Base-by-base conservation (phyloP, 2,797 vertebrate genomes). In the Sardinella longiceps region DNA sequence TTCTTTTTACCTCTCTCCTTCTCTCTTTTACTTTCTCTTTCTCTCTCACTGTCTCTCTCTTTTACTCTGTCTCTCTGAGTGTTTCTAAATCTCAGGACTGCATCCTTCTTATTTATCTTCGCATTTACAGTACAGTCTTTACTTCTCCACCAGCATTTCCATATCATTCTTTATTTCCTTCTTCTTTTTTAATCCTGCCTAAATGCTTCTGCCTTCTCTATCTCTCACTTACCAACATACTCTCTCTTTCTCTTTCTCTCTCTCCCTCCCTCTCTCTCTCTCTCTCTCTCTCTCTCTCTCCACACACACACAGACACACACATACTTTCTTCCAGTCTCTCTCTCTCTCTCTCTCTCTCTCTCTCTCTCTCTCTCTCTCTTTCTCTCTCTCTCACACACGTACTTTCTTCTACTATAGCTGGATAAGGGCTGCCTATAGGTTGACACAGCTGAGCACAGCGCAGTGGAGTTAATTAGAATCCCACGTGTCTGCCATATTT, bases 61-160 rank as follows among this genome's bases (percentile, higher is more conserved):
- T 25, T 63, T 10, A 18, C 18, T 5, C 63, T 70, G 7, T 15
- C 28, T 70, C 11, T 37, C 12, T 18, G 15, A 2, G 14, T 37
- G 28, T 70, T n/a, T 60, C n/a, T 11, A 10, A 2, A 25, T 60
- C 23, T 25, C 23, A 60, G 56, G 56, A 60, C 56, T 25, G 23
- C n/a, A 60, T 25, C n/a, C 2, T n/a, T 60, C 1, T 25, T n/a
- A n/a, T 25, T 10, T 60, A 70, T 81, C n/a, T n/a, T n/a, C n/a
- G n/a, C n/a, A n/a, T n/a, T n/a, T n/a, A n/a, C n/a, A n/a, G n/a
- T n/a, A n/a, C n/a, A n/a, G 80, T 84, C 43, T 81, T 58, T 80
- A 83, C 23, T 86, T 86, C 77, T 82, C 86, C 86, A 23, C 87
- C 80, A 60, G 82, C 48, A 51, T 84, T 51, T 39, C 58, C 80